phyloP scores from a whole-genome alignment of 2,113 vertebrate species.

The Balaenoptera acutorostrata region DNA sequence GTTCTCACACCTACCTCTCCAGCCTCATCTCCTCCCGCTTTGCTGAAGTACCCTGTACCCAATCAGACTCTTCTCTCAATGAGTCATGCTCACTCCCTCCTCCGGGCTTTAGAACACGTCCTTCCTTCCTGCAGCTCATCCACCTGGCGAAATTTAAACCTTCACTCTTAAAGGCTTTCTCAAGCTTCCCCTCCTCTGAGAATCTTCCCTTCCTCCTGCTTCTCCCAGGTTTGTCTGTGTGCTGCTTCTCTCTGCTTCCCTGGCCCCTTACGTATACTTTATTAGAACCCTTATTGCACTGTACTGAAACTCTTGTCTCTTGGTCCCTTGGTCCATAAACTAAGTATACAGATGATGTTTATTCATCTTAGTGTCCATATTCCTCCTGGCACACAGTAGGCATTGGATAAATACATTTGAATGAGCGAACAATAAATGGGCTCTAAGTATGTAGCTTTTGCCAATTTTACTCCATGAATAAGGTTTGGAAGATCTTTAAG shows the following conservation, averaged over 20 bases:
- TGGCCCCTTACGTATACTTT: too few species aligned
- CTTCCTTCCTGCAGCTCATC: neutral
- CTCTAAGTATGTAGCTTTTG: neutral
- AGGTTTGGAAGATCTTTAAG: neutral
- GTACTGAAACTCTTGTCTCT: neutral
- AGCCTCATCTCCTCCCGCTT: neutral
- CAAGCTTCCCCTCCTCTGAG: neutral
- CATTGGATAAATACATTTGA: slow-evolving; percentile 30
- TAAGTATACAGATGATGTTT: neutral
- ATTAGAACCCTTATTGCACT: neutral
- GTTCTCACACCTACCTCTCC: neutral
- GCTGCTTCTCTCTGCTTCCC: neutral
- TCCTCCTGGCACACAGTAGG: neutral
- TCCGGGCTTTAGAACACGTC: neutral
- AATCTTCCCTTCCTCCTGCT: neutral
- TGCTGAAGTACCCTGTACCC: rapidly evolving
- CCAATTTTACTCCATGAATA: neutral
- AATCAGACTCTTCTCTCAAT: neutral
- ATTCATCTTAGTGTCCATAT: neutral
- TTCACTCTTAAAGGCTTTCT: neutral
- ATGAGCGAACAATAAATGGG: neutral
- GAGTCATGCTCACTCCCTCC: neutral
- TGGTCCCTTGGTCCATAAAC: neutral
- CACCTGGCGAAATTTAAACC: neutral
- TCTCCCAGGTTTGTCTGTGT: neutral